A percentile compares a stretch with the other conserved stretches of the same genome.
Conservation (phyloP, 2,888 invertebrate species). For the Pterobdella sp. region DNA sequence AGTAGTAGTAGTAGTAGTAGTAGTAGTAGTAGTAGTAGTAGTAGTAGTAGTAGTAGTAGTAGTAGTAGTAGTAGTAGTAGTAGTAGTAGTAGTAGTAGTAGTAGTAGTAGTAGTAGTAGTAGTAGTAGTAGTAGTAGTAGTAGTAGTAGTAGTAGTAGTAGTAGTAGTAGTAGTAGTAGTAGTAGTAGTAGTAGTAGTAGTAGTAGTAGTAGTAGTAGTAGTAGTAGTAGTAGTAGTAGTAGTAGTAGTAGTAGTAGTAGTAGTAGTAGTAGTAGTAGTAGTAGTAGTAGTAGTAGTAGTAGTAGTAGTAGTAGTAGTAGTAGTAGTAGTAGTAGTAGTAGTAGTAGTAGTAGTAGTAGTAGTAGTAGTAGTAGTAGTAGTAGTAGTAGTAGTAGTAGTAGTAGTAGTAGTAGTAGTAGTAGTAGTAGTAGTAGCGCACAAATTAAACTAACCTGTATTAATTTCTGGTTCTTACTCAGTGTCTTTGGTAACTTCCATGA, state of each 20-base stretch:
- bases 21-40: constrained; percentile 38
- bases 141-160: constrained; percentile 24
- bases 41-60: constrained; percentile 42
- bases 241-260: constrained; percentile 24
- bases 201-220: constrained; percentile 41
- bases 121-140: constrained; percentile 39
- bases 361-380: constrained; percentile 25
- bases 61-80: constrained; percentile 41
- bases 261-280: constrained; percentile 25
- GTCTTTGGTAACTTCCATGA: too few relatives aligned
- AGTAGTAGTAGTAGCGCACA: constrained; percentile 29
- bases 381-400: constrained; percentile 26
- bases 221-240: constrained; percentile 26
- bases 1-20: constrained; percentile 32
- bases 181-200: constrained; percentile 42
- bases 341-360: constrained; percentile 26
- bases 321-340: constrained; percentile 25
- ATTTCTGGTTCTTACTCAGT: too few relatives aligned
- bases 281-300: constrained; percentile 24
- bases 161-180: constrained; percentile 32
- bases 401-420: constrained; percentile 32
- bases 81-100: constrained; percentile 45
- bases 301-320: constrained; percentile 24
- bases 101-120: constrained; percentile 43
- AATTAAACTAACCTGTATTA: too few relatives aligned